Evolutionary conservation across 2,888 invertebrate species (phyloP), one percentile per base, ranked within the genome.

Genomic region (Morpho achilles): DNA sequence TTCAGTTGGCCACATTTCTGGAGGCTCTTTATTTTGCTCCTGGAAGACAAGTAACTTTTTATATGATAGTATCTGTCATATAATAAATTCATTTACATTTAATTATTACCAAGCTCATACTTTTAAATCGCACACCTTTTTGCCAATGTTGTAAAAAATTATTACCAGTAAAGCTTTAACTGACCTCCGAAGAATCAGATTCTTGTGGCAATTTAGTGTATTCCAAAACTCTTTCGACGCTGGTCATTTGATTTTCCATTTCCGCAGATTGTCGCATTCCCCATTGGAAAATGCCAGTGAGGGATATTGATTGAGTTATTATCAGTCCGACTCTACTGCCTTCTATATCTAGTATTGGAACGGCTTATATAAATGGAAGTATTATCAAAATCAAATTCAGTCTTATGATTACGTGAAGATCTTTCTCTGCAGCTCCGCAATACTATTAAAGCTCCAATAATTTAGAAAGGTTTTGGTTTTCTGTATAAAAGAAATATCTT

Each of bases 231-330:
- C 98, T 86, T 84, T 98, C 97, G 0, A 97, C 97, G 2, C 95
- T 94, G 67, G 94, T 95, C 91, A 96, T 92, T 71, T 94, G 94
- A 73, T 95, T 96, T 61, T 94, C 93, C 69, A 95, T 93, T 80
- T 97, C 97, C 0, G 97, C 96, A n/a, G 95, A 95, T 77, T 97
- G 97, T 9, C 97, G 90, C 92, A 97, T 95, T 7, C 96, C 96
- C 96, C 96, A 97, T 70, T 93, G 93, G 65, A 92, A 88, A 69
- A 94, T 84, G 22, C 93, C 93, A 8, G 93, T 93, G 42, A 94
- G 71, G 0, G 92, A 92, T 67, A 93, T 92, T 1, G 93, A 91
- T 76, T 94, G 94, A 0, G 94, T 93, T 52, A 94, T 94, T 0
- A 93, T 93, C 23, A 94, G 76, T 7, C 94, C 94, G 0, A 94